Percentiles rank a stretch among this genome's conserved stretches.
These are phyloP conservation scores for Cryptocheilus praepositus DNA, from an alignment of 2,888 invertebrate species.

Conservation along the genomic window DNA sequence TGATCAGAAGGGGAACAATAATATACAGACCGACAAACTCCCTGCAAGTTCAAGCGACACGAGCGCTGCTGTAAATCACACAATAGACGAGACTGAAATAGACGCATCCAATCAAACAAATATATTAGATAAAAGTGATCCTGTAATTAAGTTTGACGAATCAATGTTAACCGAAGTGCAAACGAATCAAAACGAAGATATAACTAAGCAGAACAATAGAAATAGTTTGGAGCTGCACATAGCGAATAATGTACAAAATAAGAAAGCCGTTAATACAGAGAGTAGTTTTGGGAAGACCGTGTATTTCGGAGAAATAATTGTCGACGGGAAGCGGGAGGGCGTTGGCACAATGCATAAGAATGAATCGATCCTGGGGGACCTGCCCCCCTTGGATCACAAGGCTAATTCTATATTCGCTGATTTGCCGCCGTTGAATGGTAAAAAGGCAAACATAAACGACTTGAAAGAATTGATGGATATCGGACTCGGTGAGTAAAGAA, in stretches of 20 bases:
- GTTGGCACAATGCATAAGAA: constrained; percentile 58
- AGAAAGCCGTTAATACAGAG: constrained; percentile 55
- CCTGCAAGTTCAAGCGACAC: constrained; percentile 52
- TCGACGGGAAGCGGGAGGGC: constrained; percentile 68
- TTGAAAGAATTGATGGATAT: constrained; percentile 70
- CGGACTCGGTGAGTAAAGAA: constrained; percentile 60
- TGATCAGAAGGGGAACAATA: constrained; percentile 61
- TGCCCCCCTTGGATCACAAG: constrained; percentile 64
- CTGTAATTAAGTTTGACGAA: constrained; percentile 66
- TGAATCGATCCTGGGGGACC: constrained; percentile 63
- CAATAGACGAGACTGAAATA: constrained; percentile 53
- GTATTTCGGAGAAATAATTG: constrained; percentile 71
- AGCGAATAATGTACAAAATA: constrained; percentile 68
- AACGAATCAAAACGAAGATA: constrained; percentile 63
- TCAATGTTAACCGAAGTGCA: constrained; percentile 54
- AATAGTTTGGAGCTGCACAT: constrained; percentile 63
- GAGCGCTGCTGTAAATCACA: constrained; percentile 48
- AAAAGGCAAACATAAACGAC: constrained; percentile 70
- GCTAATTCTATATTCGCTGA: constrained; percentile 68
- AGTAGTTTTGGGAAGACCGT: constrained; percentile 67
- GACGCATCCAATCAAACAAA: constrained; percentile 53
- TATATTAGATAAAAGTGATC: constrained; percentile 60
- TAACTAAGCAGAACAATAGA: constrained; percentile 61
- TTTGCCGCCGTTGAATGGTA: constrained; percentile 70
- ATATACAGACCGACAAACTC: constrained; percentile 49